phyloP scores from a whole-genome alignment of 2,113 vertebrate species.

The Rhizomys pruinosus region DNA sequence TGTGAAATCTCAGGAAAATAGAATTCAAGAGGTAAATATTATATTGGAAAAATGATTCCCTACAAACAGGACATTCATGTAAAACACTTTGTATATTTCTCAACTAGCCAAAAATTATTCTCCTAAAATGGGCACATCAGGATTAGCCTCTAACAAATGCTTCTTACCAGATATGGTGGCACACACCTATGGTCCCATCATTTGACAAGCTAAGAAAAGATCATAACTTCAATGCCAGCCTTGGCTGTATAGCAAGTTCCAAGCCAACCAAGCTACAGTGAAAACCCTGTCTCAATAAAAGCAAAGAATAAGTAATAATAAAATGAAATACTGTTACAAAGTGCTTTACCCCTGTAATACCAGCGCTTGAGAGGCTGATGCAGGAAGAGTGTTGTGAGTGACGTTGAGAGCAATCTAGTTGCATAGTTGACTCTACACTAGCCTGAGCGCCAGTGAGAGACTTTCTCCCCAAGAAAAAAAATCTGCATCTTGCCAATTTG shows the following conservation, averaged over 20 bases:
- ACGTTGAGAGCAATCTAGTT: too few species aligned
- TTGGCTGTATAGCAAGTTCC: background rate
- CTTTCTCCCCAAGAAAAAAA: background rate
- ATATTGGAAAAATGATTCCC: background rate
- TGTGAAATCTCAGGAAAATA: background rate
- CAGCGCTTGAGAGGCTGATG: background rate
- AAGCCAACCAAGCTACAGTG: background rate
- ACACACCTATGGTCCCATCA: background rate
- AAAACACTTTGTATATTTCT: slow-evolving; percentile 8
- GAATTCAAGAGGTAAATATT: background rate
- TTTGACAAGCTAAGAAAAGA: background rate
- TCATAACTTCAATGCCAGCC: background rate
- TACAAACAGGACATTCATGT: background rate
- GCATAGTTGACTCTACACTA: background rate
- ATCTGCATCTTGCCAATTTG: background rate
- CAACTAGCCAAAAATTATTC: background rate
- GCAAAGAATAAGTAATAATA: background rate
- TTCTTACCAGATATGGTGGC: background rate
- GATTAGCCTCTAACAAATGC: slow-evolving; percentile 3
- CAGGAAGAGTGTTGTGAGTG: background rate
- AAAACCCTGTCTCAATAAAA: background rate
- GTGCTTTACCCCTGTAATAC: background rate
- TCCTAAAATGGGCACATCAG: slow-evolving; percentile 14
- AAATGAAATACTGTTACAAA: background rate
- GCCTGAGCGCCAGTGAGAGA: background rate